Base-by-base conservation (phyloP, 1,140 invertebrate species). In the Drosophila burlai region DNA sequence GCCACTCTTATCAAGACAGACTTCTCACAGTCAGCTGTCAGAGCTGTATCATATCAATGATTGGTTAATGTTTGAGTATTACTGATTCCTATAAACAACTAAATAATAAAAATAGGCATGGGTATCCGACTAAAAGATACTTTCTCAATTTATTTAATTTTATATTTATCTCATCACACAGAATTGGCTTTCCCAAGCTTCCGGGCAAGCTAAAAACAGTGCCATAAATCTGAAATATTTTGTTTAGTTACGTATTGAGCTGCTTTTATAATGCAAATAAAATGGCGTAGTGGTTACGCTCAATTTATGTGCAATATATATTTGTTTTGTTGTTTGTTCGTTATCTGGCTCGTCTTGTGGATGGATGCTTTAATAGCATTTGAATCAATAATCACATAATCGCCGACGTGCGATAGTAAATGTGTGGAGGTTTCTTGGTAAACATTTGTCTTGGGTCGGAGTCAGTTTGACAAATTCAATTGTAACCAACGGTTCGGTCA, bases 381-480 rank as follows among this genome's bases (percentile, higher is more conserved):
- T 72, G 38, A 73, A 38, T 60, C 38, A 38, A 36, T 71, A 71
- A 71, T 68, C 67, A 24, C 54, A 52, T 61, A 73, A 61, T 52
- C 54, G 11, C 54, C 24, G 24, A 24, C 31, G 46, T 31, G 49
- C 9, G 71, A 73, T 74, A 74, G 11, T 9, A 38, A 24, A 36
- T 49, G 57, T 29, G 43, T 26, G 18, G 52, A 59, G 69, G 69
- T 24, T 59, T 72, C 67, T 58, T 50, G 24, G 29, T 3, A 24
- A 60, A 31, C 31, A 11, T 49, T 26, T 61, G 15, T 4, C 10
- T 8, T 6, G 15, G 8, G 2, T 26, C 26, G 7, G 3, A 40
- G 3, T 60, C 55, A 73, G 71, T 74, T 15, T 4, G 24, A 38
- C 73, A 61, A 61, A 43, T 13, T 24, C 2, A 26, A 11, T 26